A percentile compares a stretch with the other conserved stretches of the same genome.
Conservation (phyloP, 2,797 vertebrate species). For the Uromys caudimaculatus region DNA sequence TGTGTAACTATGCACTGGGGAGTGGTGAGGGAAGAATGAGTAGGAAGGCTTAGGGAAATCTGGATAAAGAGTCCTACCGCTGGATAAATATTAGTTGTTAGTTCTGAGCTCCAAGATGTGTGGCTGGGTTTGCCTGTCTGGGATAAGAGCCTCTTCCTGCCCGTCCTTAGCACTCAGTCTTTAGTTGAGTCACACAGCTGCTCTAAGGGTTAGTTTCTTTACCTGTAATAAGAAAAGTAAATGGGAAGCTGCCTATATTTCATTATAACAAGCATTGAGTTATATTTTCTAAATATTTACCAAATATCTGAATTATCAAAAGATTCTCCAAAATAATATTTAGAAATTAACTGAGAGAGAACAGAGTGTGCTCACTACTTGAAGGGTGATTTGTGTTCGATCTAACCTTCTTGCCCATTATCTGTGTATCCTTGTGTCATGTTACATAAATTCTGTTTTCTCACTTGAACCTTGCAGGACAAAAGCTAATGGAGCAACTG, state of each 20-base stretch:
- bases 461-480: neutral
- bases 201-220: neutral
- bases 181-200: neutral
- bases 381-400: neutral
- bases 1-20: neutral
- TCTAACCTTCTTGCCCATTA: neutral
- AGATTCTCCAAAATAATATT: neutral
- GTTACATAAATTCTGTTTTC: slow-evolving; percentile 32
- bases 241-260: neutral
- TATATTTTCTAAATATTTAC: neutral
- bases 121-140: fast-evolving
- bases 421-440: neutral
- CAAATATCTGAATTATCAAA: neutral
- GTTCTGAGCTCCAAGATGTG: neutral
- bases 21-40: neutral
- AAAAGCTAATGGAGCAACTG: neutral
- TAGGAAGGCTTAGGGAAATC: neutral
- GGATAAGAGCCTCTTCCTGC: neutral
- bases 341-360: neutral
- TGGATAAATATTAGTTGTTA: neutral
- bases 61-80: neutral
- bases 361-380: neutral
- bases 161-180: neutral
- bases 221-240: neutral
- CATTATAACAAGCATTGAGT: neutral